Evolutionary conservation across 2,888 invertebrate genomes (phyloP).

Genomic region (Ormia ochracea): DNA sequence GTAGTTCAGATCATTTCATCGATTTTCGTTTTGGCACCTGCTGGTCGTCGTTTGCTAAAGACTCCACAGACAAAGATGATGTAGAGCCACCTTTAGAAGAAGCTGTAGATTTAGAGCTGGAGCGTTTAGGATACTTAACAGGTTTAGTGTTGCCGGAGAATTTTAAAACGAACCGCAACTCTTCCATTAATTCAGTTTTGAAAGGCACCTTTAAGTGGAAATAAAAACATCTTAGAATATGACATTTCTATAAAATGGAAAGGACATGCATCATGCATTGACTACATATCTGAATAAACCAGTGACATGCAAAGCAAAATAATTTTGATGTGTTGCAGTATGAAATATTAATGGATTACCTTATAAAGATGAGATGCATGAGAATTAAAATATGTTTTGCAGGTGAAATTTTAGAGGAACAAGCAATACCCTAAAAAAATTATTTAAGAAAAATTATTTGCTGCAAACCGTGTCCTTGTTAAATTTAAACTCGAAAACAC

Average conservation of each 20-base stretch:
- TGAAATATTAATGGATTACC: not conserved
- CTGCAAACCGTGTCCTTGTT: not conserved
- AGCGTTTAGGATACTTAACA: constrained; percentile 78
- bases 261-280: not conserved
- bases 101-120: constrained; percentile 65
- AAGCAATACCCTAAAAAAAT: not conserved
- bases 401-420: not conserved
- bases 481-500: not conserved
- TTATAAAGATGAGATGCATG: not conserved
- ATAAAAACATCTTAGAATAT: not conserved
- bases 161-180: constrained; percentile 84
- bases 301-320: not conserved
- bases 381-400: not conserved
- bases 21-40: constrained; percentile 55
- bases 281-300: too few relatives aligned
- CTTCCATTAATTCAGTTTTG: constrained; percentile 82
- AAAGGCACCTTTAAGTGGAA: constrained; percentile 80
- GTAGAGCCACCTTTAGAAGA: constrained; percentile 58
- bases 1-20: constrained; percentile 13
- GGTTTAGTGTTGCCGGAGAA: constrained; percentile 85
- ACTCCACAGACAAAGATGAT: constrained; percentile 70
- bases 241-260: not conserved
- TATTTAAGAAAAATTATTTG: not conserved
- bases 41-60: constrained; percentile 66
- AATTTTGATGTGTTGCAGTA: not conserved